Base-by-base conservation (phyloP, 53 echinoderm and acorn worm genomes). In the Echinarachnius parma region DNA sequence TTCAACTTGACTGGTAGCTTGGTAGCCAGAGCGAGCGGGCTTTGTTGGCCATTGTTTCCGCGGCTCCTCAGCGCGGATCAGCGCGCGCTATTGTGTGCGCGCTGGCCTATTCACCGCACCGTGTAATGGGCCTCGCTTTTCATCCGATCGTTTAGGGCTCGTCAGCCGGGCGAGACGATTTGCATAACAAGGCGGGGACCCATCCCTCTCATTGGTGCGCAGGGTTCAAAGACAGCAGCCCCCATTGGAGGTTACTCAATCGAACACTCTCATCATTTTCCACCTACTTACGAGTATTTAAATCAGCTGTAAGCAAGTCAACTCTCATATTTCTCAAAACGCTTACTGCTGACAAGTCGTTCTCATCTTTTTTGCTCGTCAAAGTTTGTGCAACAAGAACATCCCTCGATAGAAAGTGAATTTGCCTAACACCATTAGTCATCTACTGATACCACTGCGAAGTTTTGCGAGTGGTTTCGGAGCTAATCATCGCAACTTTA, bases 21-120 rank as follows among this genome's bases (percentile, higher is more conserved):
- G 19, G 52, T 50, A n/a, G n/a, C n/a, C n/a, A n/a, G 14, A 34
- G 22, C 36, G 42, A 39, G 34, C 22, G 50, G 55, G 42, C 57
- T 72, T 68, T 68, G 49, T 49, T 72, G 55, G 74, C 56, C 36
- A 56, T 72, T 54, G 56, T 55, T 37, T 27, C 21, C 39, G 25
- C 27, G 23, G 56, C 57, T 55, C 56, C 56, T 72, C 74, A 37
- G 74, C 57, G 26, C 56, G 74, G 31, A 23, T 56, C 56, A 39
- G 74, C 57, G 74, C 57, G 26, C 56, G 74, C 52, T 33, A 72
- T 72, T 57, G 74, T n/a, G n/a, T 57, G 74, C 74, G 74, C 74
- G 57, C 44, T 56, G 37, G 26, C n/a, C 57, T 28, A 72, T 72
- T 57, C 35, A 54, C 39, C 56, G 55, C 16, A 36, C 23, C 56